A percentile compares a stretch with the other conserved stretches of the same genome.
These are phyloP conservation scores for Poeciliopsis paucimaculata DNA, from an alignment of 2,797 vertebrate genomes.

Conservation along the genomic window DNA sequence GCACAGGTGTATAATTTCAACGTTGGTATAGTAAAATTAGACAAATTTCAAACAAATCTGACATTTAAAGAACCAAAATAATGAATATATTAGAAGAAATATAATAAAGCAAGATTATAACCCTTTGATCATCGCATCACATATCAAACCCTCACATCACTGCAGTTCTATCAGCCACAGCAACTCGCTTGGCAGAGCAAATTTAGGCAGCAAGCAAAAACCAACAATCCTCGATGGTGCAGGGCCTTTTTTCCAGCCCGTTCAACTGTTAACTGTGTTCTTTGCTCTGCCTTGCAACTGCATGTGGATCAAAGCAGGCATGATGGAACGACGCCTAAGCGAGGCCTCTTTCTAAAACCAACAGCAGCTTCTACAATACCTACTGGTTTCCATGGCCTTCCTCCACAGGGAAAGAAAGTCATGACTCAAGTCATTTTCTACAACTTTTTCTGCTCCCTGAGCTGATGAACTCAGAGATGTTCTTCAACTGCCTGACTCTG, in stretches of 20 bases:
- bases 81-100: not conserved
- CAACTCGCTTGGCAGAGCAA: slow-evolving; percentile 76
- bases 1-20: too few species aligned
- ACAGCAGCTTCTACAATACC: slow-evolving; percentile 74
- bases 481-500: slow-evolving; percentile 24
- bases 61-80: not conserved
- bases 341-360: slow-evolving; percentile 78
- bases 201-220: slow-evolving; percentile 84
- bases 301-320: slow-evolving; percentile 79
- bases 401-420: slow-evolving; percentile 67
- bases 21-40: not conserved
- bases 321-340: slow-evolving; percentile 72
- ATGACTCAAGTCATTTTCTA: slow-evolving; percentile 65
- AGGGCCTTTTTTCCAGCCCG: slow-evolving; percentile 82
- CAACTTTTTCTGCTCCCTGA: slow-evolving; percentile 15
- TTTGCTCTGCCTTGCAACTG: slow-evolving; percentile 84
- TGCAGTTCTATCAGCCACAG: slow-evolving; percentile 68
- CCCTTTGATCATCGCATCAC: not conserved
- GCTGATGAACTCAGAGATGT: slow-evolving; percentile 41
- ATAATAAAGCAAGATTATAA: not conserved
- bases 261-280: slow-evolving; percentile 85
- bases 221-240: slow-evolving; percentile 78
- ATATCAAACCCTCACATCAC: slow-evolving; percentile 25
- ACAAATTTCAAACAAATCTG: not conserved
- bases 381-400: slow-evolving; percentile 70